These are phyloP conservation scores for Protula sp. DNA, from an alignment of 2,888 invertebrate genomes.

Conservation along the genomic window DNA sequence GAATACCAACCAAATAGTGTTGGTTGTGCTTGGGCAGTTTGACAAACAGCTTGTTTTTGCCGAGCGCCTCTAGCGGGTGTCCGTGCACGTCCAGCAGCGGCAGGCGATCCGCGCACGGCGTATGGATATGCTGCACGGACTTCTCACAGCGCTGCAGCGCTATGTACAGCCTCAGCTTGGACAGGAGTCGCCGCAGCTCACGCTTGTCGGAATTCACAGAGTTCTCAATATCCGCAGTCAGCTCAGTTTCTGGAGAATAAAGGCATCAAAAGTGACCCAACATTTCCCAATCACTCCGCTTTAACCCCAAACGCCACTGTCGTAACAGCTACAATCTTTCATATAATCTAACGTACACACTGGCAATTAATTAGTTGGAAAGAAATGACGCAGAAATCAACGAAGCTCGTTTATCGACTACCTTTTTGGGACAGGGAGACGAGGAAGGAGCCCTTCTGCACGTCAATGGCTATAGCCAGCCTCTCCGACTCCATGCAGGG, in stretches of 20 bases:
- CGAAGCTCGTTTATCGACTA: too few species aligned
- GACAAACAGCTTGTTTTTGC: slow-evolving; percentile 42
- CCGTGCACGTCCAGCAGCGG: slow-evolving; percentile 72
- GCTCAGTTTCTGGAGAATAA: slow-evolving; percentile 8
- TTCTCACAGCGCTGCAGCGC: slow-evolving; percentile 88
- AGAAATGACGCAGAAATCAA: too few species aligned
- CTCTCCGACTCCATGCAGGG: slow-evolving; percentile 89
- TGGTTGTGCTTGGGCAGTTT: slow-evolving; percentile 59
- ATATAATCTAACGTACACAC: too few species aligned
- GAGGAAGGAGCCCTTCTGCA: slow-evolving; percentile 85
- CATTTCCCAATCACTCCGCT: too few species aligned
- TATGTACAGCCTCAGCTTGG: slow-evolving; percentile 79
- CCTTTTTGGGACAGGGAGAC: slow-evolving; percentile 67
- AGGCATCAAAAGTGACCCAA: too few species aligned
- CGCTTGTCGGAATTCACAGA: slow-evolving; percentile 70
- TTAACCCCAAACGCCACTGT: too few species aligned
- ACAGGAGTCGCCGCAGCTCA: slow-evolving; percentile 64
- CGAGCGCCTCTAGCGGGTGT: slow-evolving; percentile 43
- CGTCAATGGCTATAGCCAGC: slow-evolving; percentile 85
- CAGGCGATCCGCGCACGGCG: slow-evolving; percentile 76
- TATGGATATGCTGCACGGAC: slow-evolving; percentile 87
- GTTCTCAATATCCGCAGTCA: slow-evolving; percentile 72
- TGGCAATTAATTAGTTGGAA: too few species aligned
- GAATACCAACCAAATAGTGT: slow-evolving; percentile 81
- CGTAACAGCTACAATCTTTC: too few species aligned